phyloP scores from a whole-genome alignment of 53 echinoderm and acorn worm species.

The Arbacia lixula region DNA sequence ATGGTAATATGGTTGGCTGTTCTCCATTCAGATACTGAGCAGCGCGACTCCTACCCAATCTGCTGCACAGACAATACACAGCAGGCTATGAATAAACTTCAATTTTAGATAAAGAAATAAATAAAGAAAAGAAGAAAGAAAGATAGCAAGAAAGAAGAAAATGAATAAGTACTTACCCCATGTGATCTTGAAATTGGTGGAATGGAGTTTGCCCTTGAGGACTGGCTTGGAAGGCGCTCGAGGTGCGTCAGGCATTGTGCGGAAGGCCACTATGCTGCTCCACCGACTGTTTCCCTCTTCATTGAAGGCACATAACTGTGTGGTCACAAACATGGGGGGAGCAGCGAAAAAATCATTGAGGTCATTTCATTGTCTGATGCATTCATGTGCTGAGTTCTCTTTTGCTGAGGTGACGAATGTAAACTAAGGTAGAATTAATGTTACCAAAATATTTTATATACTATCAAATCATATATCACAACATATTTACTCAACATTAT shows the following conservation, averaged over 20 bases:
- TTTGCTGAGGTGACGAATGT: too few species aligned
- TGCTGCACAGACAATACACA: too few species aligned
- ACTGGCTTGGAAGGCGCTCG: constrained; percentile 90
- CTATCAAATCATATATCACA: too few species aligned
- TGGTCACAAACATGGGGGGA: background rate
- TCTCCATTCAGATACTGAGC: too few species aligned
- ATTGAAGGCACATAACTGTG: constrained; percentile 99
- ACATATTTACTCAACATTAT: too few species aligned
- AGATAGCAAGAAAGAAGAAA: background rate
- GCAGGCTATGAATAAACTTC: too few species aligned
- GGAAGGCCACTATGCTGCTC: constrained; percentile 95
- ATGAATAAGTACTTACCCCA: constrained; percentile 82
- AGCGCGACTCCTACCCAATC: too few species aligned
- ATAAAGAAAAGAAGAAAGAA: background rate
- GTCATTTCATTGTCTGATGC: too few species aligned
- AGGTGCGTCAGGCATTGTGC: constrained; percentile 93
- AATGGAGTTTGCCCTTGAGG: constrained; percentile 97
- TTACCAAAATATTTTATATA: too few species aligned
- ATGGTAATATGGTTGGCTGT: too few species aligned
- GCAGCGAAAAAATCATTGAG: background rate
- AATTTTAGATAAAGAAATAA: constrained; percentile 72
- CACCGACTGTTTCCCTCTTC: constrained; percentile 95
- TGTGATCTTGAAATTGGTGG: constrained; percentile 94
- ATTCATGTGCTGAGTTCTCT: too few species aligned
- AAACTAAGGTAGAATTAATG: too few species aligned